A percentile compares a stretch with the other conserved stretches of the same genome.
Evolutionary conservation across 2,888 invertebrate species (phyloP).

Genomic region (Diplolepis rosae): DNA sequence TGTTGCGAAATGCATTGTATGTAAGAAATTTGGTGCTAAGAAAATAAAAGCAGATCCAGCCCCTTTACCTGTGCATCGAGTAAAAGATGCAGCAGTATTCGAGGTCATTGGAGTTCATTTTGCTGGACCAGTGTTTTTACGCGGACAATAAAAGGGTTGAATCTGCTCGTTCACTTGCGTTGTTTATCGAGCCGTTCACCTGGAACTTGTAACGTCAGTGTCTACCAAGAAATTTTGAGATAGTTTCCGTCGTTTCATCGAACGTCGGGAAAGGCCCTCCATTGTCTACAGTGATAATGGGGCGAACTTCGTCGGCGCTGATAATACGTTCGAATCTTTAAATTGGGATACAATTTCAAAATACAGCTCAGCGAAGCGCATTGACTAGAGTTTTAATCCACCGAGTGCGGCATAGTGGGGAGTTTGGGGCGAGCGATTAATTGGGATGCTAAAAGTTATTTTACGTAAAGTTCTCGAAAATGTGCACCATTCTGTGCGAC

Average conservation of each 20-base stretch:
- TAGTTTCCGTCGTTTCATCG: conserved; percentile 44
- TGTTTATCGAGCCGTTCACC: conserved; percentile 64
- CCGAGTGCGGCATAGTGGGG: too few relatives aligned
- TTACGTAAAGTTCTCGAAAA: too few relatives aligned
- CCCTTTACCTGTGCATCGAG: conserved; percentile 59
- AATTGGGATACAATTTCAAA: conserved; percentile 49
- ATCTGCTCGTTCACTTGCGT: conserved; percentile 67
- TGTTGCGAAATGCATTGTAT: conserved; percentile 39
- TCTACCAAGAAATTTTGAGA: conserved; percentile 58
- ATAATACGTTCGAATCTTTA: conserved; percentile 51
- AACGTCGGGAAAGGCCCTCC: conserved; percentile 50
- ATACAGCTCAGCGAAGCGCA: not conserved
- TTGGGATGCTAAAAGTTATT: too few relatives aligned
- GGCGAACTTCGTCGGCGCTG: conserved; percentile 65
- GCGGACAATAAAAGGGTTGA: conserved; percentile 55
- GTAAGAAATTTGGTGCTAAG: conserved; percentile 49
- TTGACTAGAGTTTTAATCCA: not conserved
- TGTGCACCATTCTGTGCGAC: too few relatives aligned
- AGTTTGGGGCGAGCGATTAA: too few relatives aligned
- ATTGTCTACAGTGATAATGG: conserved; percentile 68
- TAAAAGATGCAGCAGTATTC: conserved; percentile 42
- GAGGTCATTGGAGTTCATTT: conserved; percentile 60
- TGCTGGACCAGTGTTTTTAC: conserved; percentile 62
- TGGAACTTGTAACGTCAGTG: conserved; percentile 62
- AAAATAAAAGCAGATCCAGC: conserved; percentile 46